Conservation (phyloP, 1,140 invertebrate species). For the Drosophila cardini region DNA sequence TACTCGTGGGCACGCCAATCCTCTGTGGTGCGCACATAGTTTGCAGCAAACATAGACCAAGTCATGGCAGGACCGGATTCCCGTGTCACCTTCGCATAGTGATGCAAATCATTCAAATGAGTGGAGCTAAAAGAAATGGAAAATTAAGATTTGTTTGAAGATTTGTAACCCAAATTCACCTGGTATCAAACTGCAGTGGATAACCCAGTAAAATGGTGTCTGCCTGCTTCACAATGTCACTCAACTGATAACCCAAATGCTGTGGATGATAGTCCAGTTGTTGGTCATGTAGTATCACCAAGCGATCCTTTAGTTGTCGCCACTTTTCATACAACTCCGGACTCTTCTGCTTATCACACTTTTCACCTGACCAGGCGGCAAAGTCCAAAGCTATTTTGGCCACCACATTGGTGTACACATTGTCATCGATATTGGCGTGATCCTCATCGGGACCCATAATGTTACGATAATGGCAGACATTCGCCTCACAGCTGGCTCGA, state of each 20-base stretch:
- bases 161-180: constrained; percentile 27
- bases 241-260: constrained; percentile 84
- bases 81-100: constrained; percentile 86
- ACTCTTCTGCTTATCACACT: constrained; percentile 46
- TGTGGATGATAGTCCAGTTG: constrained; percentile 86
- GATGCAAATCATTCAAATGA: constrained; percentile 85
- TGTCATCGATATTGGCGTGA: constrained; percentile 86
- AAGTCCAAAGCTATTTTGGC: constrained; percentile 86
- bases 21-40: constrained; percentile 84
- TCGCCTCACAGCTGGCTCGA: constrained; percentile 85
- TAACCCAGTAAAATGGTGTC: constrained; percentile 86
- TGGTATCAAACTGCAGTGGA: constrained; percentile 86
- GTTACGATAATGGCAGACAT: constrained; percentile 74
- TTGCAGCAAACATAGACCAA: constrained; percentile 87
- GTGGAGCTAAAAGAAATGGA: constrained; percentile 49
- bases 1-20: constrained; percentile 78
- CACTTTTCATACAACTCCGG: constrained; percentile 65
- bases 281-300: constrained; percentile 85
- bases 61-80: constrained; percentile 86
- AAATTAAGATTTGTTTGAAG: neutral
- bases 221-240: constrained; percentile 86
- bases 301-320: constrained; percentile 85
- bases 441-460: constrained; percentile 88
- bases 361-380: constrained; percentile 68
- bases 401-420: constrained; percentile 86